Evolutionary conservation across 1,140 invertebrate genomes (phyloP).

Genomic region (Pseudomyrmex sp.): DNA sequence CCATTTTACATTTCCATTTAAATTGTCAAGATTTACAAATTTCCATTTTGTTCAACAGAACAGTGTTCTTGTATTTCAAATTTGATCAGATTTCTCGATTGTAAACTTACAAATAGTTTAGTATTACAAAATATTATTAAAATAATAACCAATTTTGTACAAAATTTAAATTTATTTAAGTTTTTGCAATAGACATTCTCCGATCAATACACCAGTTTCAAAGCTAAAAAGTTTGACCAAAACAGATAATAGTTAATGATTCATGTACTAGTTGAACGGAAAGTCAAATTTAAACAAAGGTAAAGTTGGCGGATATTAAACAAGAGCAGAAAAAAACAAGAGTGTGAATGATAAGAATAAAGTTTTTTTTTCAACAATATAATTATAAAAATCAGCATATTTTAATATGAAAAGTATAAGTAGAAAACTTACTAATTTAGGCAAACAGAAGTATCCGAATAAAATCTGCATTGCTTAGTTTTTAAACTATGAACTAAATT

Average conservation of each 20-base stretch:
- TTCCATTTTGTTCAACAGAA: no score
- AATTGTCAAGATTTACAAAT: no score
- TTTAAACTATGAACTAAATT: constrained; percentile 9
- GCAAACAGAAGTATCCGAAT: background rate
- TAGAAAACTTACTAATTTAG: background rate
- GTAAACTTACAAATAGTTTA: no score
- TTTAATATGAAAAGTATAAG: background rate
- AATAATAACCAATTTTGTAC: background rate
- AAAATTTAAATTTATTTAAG: constrained; percentile 5
- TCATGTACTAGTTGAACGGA: background rate
- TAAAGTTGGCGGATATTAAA: background rate
- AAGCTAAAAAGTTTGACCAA: constrained; percentile 7
- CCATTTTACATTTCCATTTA: background rate
- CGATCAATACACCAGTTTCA: constrained; percentile 2
- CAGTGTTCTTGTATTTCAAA: no score
- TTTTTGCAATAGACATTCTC: background rate
- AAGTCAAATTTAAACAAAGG: constrained; percentile 1
- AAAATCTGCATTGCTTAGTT: constrained; percentile 9
- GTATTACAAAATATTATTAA: no score
- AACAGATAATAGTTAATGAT: constrained; percentile 23
- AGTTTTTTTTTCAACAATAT: no score
- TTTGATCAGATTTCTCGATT: no score
- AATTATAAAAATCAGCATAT: background rate
- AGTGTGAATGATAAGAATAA: background rate
- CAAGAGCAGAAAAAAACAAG: background rate